Evolutionary conservation across 2,113 vertebrate species (phyloP).

Genomic region (Etheostoma spectabile): DNA sequence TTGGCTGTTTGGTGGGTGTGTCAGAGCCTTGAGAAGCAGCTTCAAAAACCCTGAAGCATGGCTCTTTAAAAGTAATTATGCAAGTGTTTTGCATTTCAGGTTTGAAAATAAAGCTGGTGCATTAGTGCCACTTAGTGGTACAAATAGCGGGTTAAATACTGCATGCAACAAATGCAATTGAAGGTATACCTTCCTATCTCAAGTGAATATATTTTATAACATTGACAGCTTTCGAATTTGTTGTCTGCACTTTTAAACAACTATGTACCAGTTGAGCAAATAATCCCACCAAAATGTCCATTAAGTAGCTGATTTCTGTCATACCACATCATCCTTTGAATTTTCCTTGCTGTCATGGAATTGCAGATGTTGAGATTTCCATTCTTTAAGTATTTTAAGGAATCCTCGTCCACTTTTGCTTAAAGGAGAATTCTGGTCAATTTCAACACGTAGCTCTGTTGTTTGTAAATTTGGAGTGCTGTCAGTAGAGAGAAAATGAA

Average conservation of each 20-base stretch:
- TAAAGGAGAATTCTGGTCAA: neutral
- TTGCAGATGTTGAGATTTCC: neutral
- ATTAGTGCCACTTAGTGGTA: conserved; percentile 62
- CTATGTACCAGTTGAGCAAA: neutral
- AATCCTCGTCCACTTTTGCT: neutral
- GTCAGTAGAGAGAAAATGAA: no score
- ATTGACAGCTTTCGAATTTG: neutral
- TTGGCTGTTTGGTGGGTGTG: no score
- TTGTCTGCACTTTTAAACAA: neutral
- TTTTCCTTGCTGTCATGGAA: neutral
- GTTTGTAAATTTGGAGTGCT: no score
- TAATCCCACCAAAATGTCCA: neutral
- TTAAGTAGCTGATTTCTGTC: conserved; percentile 5
- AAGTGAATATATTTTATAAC: neutral
- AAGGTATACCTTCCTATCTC: neutral
- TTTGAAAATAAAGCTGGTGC: conserved; percentile 10
- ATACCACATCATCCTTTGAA: neutral
- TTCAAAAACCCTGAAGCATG: neutral
- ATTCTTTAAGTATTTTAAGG: conserved; percentile 4
- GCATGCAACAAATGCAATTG: neutral
- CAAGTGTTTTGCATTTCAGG: neutral
- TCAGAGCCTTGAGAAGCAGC: neutral
- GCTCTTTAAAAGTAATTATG: neutral
- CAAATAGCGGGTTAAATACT: neutral
- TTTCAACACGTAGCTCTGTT: no score